These are phyloP conservation scores for Chromoteleia sp. DNA, from an alignment of 2,888 invertebrate species.

Conservation along the genomic window DNA sequence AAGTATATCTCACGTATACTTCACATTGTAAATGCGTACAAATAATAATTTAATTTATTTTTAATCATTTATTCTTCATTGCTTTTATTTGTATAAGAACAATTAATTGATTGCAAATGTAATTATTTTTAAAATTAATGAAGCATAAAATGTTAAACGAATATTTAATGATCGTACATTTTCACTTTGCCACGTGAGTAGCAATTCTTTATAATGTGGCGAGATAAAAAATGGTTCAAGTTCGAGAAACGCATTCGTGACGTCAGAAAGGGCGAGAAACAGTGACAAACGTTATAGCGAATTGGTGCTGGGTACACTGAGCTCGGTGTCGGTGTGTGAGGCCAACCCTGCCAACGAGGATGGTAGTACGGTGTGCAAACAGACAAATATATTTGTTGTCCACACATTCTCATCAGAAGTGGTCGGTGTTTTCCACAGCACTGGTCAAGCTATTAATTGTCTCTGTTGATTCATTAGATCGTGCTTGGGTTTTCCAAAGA, in stretches of 20 bases:
- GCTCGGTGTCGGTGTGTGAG: slow-evolving; percentile 60
- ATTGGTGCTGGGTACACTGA: slow-evolving; percentile 56
- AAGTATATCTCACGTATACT: no score
- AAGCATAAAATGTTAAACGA: slow-evolving; percentile 17
- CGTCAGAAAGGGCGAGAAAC: slow-evolving; percentile 67
- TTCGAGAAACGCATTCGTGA: slow-evolving; percentile 63
- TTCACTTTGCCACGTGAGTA: slow-evolving; percentile 47
- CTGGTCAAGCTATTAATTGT: slow-evolving; percentile 83
- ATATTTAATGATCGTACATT: slow-evolving; percentile 44
- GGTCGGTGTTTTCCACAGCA: slow-evolving; percentile 78
- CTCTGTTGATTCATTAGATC: slow-evolving; percentile 84
- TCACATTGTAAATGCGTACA: no score
- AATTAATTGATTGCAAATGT: not conserved
- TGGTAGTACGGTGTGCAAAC: slow-evolving; percentile 68
- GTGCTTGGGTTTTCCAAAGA: slow-evolving; percentile 80
- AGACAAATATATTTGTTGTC: slow-evolving; percentile 81
- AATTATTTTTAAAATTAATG: slow-evolving; percentile 2
- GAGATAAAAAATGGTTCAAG: slow-evolving; percentile 68
- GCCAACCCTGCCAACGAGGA: slow-evolving; percentile 59
- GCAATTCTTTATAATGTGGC: slow-evolving; percentile 56
- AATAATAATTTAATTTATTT: no score
- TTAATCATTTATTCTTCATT: no score
- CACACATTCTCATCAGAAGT: slow-evolving; percentile 75
- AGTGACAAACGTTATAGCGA: slow-evolving; percentile 69
- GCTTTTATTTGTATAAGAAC: not conserved